Percentiles rank a stretch among this genome's conserved stretches.
Evolutionary conservation across 2,888 invertebrate species (phyloP).

Genomic region (Creontiades dilutus): DNA sequence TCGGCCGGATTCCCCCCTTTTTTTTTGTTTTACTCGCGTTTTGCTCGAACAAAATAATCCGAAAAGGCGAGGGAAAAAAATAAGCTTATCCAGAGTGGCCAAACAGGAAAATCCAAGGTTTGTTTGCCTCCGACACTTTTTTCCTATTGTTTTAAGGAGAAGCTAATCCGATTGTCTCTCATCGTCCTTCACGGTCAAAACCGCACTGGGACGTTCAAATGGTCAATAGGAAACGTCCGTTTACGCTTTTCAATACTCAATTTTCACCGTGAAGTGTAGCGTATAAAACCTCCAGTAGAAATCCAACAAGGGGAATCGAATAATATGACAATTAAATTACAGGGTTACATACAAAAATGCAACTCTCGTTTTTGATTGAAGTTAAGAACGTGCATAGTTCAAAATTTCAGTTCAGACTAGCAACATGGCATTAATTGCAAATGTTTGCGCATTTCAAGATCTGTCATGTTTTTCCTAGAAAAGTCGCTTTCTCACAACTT

Average conservation of each 20-base stretch:
- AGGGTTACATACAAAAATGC: background rate
- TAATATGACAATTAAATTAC: background rate
- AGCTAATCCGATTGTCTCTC: background rate
- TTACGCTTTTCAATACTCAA: background rate
- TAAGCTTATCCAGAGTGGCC: background rate
- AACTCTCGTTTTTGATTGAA: too few species aligned
- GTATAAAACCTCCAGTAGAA: background rate
- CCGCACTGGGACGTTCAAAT: background rate
- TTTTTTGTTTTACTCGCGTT: slow-evolving; percentile 9
- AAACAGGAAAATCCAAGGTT: slow-evolving; percentile 3
- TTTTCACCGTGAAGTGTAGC: background rate
- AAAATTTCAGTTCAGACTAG: too few species aligned
- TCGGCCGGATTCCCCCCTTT: background rate
- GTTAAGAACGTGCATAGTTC: too few species aligned
- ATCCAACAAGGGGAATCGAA: background rate
- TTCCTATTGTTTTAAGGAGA: slow-evolving; percentile 43
- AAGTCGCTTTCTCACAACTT: too few species aligned
- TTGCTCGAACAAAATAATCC: background rate
- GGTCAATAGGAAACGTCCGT: slow-evolving; percentile 13
- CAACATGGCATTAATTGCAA: too few species aligned
- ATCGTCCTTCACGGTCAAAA: slow-evolving; percentile 13
- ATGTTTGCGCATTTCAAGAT: too few species aligned
- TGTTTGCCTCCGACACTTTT: background rate
- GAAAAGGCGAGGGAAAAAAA: background rate
- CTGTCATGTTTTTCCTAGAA: too few species aligned